These are phyloP conservation scores for Erythrocercus mccallii DNA, from an alignment of 2,113 vertebrate species.

Conservation along the genomic window DNA sequence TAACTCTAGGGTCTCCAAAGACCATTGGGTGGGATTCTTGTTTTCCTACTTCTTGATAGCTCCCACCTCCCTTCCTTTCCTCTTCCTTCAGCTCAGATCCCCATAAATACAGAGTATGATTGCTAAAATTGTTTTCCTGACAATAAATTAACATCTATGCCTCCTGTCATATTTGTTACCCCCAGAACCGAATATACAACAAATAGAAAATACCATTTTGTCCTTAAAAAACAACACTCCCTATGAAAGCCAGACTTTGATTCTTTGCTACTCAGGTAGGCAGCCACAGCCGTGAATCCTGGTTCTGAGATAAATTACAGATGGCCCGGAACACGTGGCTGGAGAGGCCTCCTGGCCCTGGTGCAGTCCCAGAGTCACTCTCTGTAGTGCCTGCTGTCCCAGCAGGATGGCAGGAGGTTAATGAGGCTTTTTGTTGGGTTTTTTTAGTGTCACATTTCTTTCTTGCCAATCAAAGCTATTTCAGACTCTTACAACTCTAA, in stretches of 20 bases:
- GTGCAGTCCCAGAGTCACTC: not conserved
- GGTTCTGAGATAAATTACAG: not conserved
- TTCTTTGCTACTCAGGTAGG: not conserved
- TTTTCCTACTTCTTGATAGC: not conserved
- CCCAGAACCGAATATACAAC: not conserved
- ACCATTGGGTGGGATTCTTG: not conserved
- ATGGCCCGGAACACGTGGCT: not conserved
- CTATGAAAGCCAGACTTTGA: not conserved
- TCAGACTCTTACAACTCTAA: not conserved
- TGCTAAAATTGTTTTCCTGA: not conserved
- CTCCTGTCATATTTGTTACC: not conserved
- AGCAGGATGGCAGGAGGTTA: not conserved
- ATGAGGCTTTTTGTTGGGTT: fast-evolving
- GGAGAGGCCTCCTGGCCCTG: not conserved
- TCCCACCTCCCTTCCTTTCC: not conserved
- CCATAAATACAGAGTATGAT: not conserved
- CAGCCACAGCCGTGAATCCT: not conserved
- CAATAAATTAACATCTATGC: not conserved
- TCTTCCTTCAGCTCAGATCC: not conserved
- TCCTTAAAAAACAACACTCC: not conserved
- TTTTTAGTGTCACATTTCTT: too few species aligned
- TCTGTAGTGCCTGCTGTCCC: fast-evolving
- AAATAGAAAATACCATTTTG: not conserved
- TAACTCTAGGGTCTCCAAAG: not conserved
- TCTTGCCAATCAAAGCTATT: not conserved